phyloP scores from a whole-genome alignment of 30 jellyfish, hydroid and myxozoan species.

The Aurelia aurita region DNA sequence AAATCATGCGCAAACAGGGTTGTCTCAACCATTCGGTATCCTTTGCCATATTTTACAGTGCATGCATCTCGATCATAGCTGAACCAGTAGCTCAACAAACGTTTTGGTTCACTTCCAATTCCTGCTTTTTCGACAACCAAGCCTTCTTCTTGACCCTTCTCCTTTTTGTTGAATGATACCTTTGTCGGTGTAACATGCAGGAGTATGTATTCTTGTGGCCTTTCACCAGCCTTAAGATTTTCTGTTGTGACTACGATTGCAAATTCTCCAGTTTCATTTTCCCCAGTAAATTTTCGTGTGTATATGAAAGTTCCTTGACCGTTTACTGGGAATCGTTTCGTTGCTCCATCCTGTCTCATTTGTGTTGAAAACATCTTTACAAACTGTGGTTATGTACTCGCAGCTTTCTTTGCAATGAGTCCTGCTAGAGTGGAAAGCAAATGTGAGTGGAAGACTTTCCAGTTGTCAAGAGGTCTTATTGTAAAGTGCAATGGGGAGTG shows the following conservation, averaged over 20 bases:
- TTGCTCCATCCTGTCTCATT: background rate
- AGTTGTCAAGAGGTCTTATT: too few species aligned
- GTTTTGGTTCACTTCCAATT: background rate
- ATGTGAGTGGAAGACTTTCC: too few species aligned
- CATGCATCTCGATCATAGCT: constrained; percentile 57
- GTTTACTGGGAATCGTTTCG: background rate
- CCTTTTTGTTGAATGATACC: background rate
- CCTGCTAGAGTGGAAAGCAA: too few species aligned
- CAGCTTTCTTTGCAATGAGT: too few species aligned
- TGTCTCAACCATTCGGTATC: constrained; percentile 13
- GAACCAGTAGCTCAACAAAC: constrained; percentile 29
- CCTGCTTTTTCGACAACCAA: background rate
- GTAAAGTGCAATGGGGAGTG: too few species aligned
- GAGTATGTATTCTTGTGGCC: background rate
- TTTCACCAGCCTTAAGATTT: background rate
- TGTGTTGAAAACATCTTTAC: too few species aligned
- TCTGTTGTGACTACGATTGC: constrained; percentile 10
- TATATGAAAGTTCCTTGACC: constrained; percentile 33
- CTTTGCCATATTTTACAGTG: constrained; percentile 31
- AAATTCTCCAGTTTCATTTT: background rate
- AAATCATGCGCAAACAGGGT: constrained; percentile 20
- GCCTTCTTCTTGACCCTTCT: background rate
- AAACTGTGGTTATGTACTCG: too few species aligned
- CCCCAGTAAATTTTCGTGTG: background rate
- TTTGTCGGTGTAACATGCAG: background rate